Conservation (phyloP, 2,113 vertebrate genomes). For the Oncorhynchus kisutch region DNA sequence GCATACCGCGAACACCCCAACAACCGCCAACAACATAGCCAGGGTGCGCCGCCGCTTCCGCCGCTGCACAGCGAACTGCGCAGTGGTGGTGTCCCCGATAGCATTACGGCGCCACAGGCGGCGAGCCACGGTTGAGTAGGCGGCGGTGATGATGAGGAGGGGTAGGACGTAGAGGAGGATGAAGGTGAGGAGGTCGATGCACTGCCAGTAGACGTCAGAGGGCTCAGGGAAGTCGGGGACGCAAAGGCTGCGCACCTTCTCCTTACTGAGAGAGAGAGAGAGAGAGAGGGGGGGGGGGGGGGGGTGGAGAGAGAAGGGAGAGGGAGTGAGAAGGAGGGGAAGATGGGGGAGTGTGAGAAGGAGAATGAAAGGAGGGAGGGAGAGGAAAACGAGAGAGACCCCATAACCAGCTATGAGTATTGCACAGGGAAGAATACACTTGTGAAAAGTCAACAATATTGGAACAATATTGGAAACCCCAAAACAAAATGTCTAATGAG, state of each 20-base stretch:
- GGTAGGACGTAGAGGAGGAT: constrained; percentile 88
- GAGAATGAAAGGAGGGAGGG: not conserved
- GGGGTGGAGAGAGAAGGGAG: not conserved
- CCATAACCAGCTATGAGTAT: too few species aligned
- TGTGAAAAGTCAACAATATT: too few species aligned
- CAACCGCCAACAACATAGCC: constrained; percentile 92
- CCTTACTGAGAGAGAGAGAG: constrained; percentile 67
- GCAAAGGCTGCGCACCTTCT: constrained; percentile 83
- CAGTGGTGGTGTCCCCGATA: constrained; percentile 85
- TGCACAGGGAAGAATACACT: too few species aligned
- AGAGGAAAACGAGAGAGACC: not conserved
- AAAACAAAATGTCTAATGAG: too few species aligned
- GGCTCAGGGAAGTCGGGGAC: constrained; percentile 91
- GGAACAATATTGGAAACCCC: too few species aligned
- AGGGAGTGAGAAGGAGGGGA: not conserved
- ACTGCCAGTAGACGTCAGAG: constrained; percentile 91
- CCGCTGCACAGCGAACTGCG: constrained; percentile 84
- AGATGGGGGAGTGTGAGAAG: not conserved
- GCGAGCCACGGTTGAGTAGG: constrained; percentile 84
- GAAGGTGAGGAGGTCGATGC: constrained; percentile 88
- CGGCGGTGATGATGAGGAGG: constrained; percentile 85
- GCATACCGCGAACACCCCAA: constrained; percentile 87
- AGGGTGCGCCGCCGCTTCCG: constrained; percentile 85
- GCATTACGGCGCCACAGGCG: constrained; percentile 86
- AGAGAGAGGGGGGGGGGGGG: too few species aligned